Percentiles rank a stretch among this genome's conserved stretches.
phyloP scores from a whole-genome alignment of 2,888 invertebrate species.

The Perdita meconis region DNA sequence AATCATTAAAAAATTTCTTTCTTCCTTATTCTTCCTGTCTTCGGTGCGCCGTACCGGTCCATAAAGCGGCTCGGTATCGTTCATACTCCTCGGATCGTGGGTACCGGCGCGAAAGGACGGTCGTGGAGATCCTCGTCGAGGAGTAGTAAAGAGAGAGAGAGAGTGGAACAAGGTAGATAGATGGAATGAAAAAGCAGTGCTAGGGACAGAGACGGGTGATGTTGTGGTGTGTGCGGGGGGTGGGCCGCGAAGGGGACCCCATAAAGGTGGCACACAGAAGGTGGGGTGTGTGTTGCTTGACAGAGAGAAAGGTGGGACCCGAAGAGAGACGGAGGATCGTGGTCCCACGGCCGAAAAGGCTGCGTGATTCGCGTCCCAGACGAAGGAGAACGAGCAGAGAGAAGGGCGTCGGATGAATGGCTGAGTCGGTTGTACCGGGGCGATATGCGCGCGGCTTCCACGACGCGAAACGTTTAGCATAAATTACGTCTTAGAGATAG shows the following conservation, averaged over 20 bases:
- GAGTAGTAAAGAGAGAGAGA: too few relatives aligned
- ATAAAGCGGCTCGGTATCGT: slow-evolving; percentile 48
- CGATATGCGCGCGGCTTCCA: slow-evolving; percentile 67
- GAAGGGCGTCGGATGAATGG: slow-evolving; percentile 68
- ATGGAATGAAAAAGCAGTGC: slow-evolving; percentile 13
- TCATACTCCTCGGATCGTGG: slow-evolving; percentile 60
- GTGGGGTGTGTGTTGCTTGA: slow-evolving; percentile 30
- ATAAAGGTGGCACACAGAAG: slow-evolving; percentile 46
- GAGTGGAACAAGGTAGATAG: slow-evolving; percentile 7
- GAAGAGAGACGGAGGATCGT: slow-evolving; percentile 63
- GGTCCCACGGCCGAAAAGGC: slow-evolving; percentile 79
- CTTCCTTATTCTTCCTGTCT: slow-evolving; percentile 55
- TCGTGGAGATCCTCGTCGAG: slow-evolving; percentile 30
- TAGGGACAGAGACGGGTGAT: slow-evolving; percentile 32
- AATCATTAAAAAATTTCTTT: slow-evolving; percentile 55
- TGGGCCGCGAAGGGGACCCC: slow-evolving; percentile 19
- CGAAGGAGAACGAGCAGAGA: slow-evolving; percentile 66
- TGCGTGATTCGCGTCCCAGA: slow-evolving; percentile 79
- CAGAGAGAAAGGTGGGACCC: slow-evolving; percentile 64
- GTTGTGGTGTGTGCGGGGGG: slow-evolving; percentile 7
- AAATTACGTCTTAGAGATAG: slow-evolving; percentile 68
- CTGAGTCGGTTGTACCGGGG: slow-evolving; percentile 61
- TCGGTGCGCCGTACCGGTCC: slow-evolving; percentile 36
- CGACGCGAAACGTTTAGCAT: slow-evolving; percentile 76
- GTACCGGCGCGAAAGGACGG: slow-evolving; percentile 49